Base-by-base conservation (phyloP, 1,140 invertebrate genomes). In the Galendromus occidentalis region DNA sequence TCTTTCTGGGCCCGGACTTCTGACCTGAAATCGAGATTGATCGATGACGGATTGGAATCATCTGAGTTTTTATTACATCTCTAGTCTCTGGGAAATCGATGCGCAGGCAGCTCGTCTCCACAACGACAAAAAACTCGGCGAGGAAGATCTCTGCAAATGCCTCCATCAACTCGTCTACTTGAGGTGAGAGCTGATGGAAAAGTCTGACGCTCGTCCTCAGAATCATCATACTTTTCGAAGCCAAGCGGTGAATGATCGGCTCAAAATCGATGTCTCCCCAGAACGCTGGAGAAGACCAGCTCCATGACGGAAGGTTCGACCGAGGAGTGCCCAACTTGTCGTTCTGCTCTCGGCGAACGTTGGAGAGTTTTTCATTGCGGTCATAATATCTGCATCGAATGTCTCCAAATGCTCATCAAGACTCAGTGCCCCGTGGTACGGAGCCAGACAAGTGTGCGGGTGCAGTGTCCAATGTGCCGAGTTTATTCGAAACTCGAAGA, bases 281-380 rank as follows among this genome's bases (percentile, higher is more conserved):
- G 71, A 42, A 73, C 80, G 65, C 70, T 82, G 29, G 73, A 78
- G 39, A 79, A 77, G 67, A 75, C 76, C 47, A 71, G 72, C 55
- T 70, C 72, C 0, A 72, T 73, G 44, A 71, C 72, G 9, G 75
- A 78, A 72, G 72, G 76, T 66, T 65, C 70, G 67, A 84, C 80
- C 4, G 83, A 84, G 47, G 77, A 78, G 0, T 87, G 86, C 75
- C 86, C 86, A 1, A 82, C 87, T 64, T 88, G 86, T 73, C 79
- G 80, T 67, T 71, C 72, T 66, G 69, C 75, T 28, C 71, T 85
- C 0, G 79, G 80, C 45, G 70, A 77, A 20, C 74, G 77, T 69
- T 85, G 84, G 84, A 80, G 76, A 69, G 83, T 86, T 18, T 73
- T 86, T 39, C 74, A 76, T 22, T 86, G 85, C 75, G 84, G 84